A percentile compares a stretch with the other conserved stretches of the same genome.
phyloP scores from a whole-genome alignment of 2,888 invertebrate species.

The Furcula furcula region DNA sequence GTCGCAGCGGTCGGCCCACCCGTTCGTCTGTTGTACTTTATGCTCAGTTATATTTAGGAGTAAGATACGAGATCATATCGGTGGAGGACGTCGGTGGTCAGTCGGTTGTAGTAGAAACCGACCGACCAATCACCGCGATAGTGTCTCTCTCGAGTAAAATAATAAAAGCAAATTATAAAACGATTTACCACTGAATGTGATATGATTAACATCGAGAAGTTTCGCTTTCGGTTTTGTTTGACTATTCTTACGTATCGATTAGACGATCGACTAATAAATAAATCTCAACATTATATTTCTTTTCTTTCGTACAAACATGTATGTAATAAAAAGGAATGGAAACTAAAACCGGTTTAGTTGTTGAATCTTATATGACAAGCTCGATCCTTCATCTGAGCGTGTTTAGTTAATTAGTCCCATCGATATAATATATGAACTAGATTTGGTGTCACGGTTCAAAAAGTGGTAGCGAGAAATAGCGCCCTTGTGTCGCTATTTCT shows the following conservation, averaged over 20 bases:
- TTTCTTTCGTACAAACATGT: too few relatives aligned
- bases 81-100: conserved; percentile 15
- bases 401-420: background rate
- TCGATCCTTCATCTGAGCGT: background rate
- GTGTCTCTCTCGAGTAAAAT: too few relatives aligned
- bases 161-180: background rate
- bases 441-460: too few relatives aligned
- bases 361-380: too few relatives aligned
- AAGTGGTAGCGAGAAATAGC: too few relatives aligned
- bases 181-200: background rate
- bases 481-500: too few relatives aligned
- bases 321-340: too few relatives aligned
- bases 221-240: background rate
- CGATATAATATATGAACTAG: too few relatives aligned
- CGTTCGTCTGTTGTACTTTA: conserved; percentile 63
- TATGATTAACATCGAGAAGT: background rate
- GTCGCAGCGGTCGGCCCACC: conserved; percentile 50
- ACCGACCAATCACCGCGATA: background rate
- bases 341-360: too few relatives aligned
- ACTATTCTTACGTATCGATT: background rate
- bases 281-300: too few relatives aligned
- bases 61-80: conserved; percentile 39
- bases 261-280: too few relatives aligned
- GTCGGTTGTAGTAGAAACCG: too few relatives aligned
- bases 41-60: conserved; percentile 76